Evolutionary conservation across 2,888 invertebrate species (phyloP).

Genomic region (Lycia hirtaria): DNA sequence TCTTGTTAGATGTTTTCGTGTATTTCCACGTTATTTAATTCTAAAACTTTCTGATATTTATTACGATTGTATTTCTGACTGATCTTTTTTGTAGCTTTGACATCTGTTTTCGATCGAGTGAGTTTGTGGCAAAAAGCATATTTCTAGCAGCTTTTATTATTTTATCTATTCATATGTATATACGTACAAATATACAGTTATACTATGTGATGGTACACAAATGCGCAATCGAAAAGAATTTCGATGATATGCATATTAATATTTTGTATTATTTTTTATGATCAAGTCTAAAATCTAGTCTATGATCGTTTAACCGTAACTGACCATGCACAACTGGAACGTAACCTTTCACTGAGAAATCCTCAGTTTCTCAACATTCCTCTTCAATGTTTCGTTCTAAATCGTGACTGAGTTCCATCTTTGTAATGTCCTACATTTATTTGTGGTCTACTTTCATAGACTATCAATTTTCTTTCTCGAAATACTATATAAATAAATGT

Average conservation of each 20-base stretch:
- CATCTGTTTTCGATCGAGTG: too few species aligned
- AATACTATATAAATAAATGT: not conserved
- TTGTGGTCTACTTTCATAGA: not conserved
- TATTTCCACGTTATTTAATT: not conserved
- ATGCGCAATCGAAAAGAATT: too few species aligned
- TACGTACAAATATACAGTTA: too few species aligned
- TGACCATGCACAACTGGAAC: conserved; percentile 36
- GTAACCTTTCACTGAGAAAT: conserved; percentile 41
- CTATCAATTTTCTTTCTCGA: not conserved
- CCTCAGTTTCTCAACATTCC: conserved; percentile 27
- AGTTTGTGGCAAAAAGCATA: too few species aligned
- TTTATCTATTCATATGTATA: too few species aligned
- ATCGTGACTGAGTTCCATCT: conserved; percentile 1
- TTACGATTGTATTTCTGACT: too few species aligned
- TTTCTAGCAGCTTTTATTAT: too few species aligned
- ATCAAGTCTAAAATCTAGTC: conserved; percentile 2
- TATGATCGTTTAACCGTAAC: conserved; percentile 39
- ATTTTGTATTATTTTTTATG: not conserved
- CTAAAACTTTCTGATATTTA: not conserved
- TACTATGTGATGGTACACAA: too few species aligned
- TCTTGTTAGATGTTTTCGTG: not conserved
- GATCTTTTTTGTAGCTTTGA: not conserved
- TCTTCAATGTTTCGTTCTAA: conserved; percentile 10
- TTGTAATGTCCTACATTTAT: not conserved
- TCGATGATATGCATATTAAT: not conserved